Evolutionary conservation across 1,140 invertebrate genomes (phyloP), one percentile per base, ranked within the genome.

Genomic region (Epicauta chinensis): DNA sequence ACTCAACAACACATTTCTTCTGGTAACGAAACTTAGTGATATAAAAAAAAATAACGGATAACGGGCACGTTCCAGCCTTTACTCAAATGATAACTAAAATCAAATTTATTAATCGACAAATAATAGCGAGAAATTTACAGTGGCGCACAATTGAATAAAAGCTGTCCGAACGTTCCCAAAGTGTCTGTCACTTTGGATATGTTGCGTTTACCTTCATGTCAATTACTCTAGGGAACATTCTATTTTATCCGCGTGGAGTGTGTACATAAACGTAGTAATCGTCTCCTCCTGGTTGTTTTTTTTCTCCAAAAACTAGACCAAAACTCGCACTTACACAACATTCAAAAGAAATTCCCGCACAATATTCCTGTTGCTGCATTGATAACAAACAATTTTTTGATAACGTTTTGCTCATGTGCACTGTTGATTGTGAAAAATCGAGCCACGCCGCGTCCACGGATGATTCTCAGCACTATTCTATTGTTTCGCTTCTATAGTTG

Each of bases 211-310:
- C 65, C 65, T 71, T 68, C 65, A 69, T 68, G 69, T 71, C 69
- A 71, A 71, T 71, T 71, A 71, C 61, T 68, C 63, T 71, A 71
- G 69, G 69, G 69, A 71, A 69, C 69, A 71, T 67, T 64, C 60
- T 68, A 65, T 63, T 68, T 64, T 60, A 65, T 60, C 55, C 66
- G 66, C 56, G 59, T 60, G 61, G 53, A 65, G 53, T 60, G 56
- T 67, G 61, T 65, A 65, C 47, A 69, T 65, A 57, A 36, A 56
- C 34, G 51, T 60, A 53, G 50, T 62, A 34, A n/a, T 46, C 30
- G 34, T 57, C 55, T 50, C 46, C 46, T 49, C 45, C 46, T 34
- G 39, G 39, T 49, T 54, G n/a, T 13, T 23, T 11, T 15, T 30
- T 2, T 31, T 45, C 31, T 31, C n/a, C n/a, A n/a, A n/a, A n/a